Evolutionary conservation across 2,797 vertebrate genomes (phyloP).

Genomic region (Sebastes oblongus): DNA sequence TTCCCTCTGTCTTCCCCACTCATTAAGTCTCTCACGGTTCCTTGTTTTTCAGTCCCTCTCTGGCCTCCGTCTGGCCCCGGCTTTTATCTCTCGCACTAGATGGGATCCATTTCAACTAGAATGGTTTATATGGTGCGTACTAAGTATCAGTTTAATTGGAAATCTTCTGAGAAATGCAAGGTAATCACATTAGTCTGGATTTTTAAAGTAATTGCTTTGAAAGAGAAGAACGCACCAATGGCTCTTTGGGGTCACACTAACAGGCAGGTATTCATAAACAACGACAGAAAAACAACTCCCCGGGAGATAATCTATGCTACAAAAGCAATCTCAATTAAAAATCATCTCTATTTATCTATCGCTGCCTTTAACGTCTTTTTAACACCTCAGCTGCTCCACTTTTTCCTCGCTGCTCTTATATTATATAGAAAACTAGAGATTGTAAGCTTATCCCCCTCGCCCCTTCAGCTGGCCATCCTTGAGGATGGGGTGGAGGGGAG

Average conservation of each 20-base stretch:
- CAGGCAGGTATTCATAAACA: conserved; percentile 54
- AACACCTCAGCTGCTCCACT: conserved; percentile 1
- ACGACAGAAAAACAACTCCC: conserved; percentile 51
- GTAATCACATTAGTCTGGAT: conserved; percentile 67
- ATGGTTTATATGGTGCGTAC: conserved; percentile 49
- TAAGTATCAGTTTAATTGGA: conserved; percentile 73
- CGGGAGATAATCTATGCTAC: background rate
- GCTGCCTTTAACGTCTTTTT: background rate
- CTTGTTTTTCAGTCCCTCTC: conserved; percentile 47
- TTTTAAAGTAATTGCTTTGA: conserved; percentile 68
- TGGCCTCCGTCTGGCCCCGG: conserved; percentile 54
- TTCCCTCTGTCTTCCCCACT: conserved; percentile 33
- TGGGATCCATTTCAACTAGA: conserved; percentile 61
- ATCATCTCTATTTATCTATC: conserved; percentile 13
- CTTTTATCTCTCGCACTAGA: conserved; percentile 66
- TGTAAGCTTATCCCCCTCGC: conserved; percentile 13
- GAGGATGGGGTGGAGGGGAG: conserved; percentile 20
- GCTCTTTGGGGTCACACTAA: conserved; percentile 43
- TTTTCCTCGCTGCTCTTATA: conserved; percentile 21
- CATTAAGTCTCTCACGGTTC: conserved; percentile 56
- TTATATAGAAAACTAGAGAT: conserved; percentile 24
- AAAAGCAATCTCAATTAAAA: conserved; percentile 44
- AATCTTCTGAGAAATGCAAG: conserved; percentile 59
- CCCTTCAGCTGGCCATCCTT: conserved; percentile 31
- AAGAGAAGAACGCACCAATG: conserved; percentile 23